These are phyloP conservation scores for Penaeus chinensis DNA, from an alignment of 1,140 invertebrate species.

Conservation along the genomic window DNA sequence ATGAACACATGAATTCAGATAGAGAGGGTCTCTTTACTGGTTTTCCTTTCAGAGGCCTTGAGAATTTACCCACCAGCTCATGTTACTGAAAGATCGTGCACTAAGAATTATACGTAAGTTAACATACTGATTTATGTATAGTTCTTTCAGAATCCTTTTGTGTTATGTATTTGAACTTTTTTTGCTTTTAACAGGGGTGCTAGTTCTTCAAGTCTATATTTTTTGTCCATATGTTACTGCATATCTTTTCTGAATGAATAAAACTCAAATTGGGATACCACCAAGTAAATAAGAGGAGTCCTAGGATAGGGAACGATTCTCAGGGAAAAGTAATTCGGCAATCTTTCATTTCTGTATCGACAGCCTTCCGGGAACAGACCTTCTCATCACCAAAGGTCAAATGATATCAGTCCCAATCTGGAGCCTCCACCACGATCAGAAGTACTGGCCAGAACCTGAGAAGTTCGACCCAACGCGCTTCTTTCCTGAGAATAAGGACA, in stretches of 20 bases:
- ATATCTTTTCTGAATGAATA: no score
- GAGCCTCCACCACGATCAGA: constrained; percentile 68
- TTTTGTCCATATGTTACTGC: no score
- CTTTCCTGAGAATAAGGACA: constrained; percentile 36
- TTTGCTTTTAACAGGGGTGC: no score
- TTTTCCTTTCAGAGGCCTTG: constrained; percentile 63
- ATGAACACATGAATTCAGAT: no score
- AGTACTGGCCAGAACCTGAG: constrained; percentile 68
- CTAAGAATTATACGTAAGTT: constrained; percentile 65
- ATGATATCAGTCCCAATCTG: constrained; percentile 66
- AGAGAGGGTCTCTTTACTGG: neutral
- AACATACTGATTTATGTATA: neutral
- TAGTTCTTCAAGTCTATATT: no score
- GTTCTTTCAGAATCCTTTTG: neutral
- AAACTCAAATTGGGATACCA: no score
- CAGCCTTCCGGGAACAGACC: constrained; percentile 62
- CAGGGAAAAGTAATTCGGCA: neutral
- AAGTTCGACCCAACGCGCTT: constrained; percentile 68
- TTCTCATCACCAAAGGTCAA: constrained; percentile 67
- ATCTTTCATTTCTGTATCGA: neutral
- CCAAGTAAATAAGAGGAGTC: neutral
- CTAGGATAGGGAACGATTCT: neutral
- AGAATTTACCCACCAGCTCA: constrained; percentile 65
- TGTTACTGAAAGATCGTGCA: constrained; percentile 64
- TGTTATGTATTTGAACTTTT: neutral